These are phyloP conservation scores for Aphidius colemani DNA, from an alignment of 2,888 invertebrate genomes.

Conservation along the genomic window DNA sequence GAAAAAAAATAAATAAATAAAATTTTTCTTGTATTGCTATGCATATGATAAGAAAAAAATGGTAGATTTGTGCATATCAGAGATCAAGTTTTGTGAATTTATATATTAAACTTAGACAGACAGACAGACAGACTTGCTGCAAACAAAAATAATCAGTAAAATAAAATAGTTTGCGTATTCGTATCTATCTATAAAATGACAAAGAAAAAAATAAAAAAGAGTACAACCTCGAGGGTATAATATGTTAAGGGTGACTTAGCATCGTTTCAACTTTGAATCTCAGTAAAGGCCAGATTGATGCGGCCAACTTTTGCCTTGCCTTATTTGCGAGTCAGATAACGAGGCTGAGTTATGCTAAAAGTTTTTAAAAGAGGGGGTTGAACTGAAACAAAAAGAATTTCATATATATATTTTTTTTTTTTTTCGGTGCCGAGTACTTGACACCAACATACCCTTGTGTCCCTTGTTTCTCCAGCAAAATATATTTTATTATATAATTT, in stretches of 20 bases:
- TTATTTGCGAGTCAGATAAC: constrained; percentile 62
- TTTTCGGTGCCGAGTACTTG: background rate
- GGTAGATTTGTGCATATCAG: constrained; percentile 24
- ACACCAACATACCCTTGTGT: constrained; percentile 35
- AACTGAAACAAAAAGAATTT: constrained; percentile 4
- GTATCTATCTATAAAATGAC: no score
- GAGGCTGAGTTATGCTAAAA: constrained; percentile 60
- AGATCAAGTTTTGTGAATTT: no score
- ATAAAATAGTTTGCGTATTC: no score
- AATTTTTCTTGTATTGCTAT: constrained; percentile 1
- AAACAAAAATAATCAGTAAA: no score
- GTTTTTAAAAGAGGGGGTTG: constrained; percentile 41
- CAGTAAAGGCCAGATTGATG: constrained; percentile 59
- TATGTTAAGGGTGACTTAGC: constrained; percentile 60
- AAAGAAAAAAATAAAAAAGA: background rate
- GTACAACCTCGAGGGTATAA: constrained; percentile 53
- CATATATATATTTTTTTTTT: constrained; percentile 31
- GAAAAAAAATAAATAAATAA: background rate
- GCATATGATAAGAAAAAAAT: constrained; percentile 38
- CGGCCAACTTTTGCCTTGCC: constrained; percentile 59
- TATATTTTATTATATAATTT: no score
- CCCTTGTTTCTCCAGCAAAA: constrained; percentile 33
- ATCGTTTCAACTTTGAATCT: constrained; percentile 61
- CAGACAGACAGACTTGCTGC: no score
- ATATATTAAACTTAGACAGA: no score